These are phyloP conservation scores for Trinectes maculatus DNA, from an alignment of 2,113 vertebrate genomes.

Conservation along the genomic window DNA sequence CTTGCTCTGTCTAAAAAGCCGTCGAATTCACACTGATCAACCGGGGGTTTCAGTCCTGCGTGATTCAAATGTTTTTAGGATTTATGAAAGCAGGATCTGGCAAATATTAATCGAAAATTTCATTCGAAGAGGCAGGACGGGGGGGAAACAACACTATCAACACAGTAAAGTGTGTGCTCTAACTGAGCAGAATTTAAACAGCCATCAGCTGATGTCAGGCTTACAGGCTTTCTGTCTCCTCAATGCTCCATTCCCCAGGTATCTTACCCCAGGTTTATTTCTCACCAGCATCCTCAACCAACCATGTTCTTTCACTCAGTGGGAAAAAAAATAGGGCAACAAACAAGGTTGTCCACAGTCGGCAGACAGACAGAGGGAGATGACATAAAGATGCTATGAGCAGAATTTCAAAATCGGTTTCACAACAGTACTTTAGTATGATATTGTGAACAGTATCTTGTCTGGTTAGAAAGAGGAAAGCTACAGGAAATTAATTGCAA, in stretches of 20 bases:
- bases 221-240: slow-evolving; percentile 27
- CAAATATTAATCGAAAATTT: slow-evolving; percentile 43
- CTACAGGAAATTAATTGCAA: neutral
- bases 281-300: slow-evolving; percentile 23
- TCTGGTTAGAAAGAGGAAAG: neutral
- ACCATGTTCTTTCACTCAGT: slow-evolving; percentile 15
- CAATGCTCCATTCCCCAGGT: slow-evolving; percentile 30
- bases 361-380: neutral
- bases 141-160: slow-evolving; percentile 38
- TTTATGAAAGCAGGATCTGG: slow-evolving; percentile 21
- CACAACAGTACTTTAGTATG: neutral
- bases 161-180: slow-evolving; percentile 34
- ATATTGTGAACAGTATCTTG: neutral
- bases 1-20: slow-evolving; percentile 39
- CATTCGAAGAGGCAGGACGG: slow-evolving; percentile 12
- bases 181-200: slow-evolving; percentile 54
- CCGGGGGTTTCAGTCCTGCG: slow-evolving; percentile 19
- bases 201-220: slow-evolving; percentile 30
- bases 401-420: slow-evolving; percentile 5
- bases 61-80: slow-evolving; percentile 19
- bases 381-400: neutral
- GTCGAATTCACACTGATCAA: slow-evolving; percentile 53
- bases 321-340: slow-evolving; percentile 37
- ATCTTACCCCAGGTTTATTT: slow-evolving; percentile 35
- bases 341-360: slow-evolving; percentile 13